phyloP scores from a whole-genome alignment of 1,140 invertebrate species.

The Phortica variegata region DNA sequence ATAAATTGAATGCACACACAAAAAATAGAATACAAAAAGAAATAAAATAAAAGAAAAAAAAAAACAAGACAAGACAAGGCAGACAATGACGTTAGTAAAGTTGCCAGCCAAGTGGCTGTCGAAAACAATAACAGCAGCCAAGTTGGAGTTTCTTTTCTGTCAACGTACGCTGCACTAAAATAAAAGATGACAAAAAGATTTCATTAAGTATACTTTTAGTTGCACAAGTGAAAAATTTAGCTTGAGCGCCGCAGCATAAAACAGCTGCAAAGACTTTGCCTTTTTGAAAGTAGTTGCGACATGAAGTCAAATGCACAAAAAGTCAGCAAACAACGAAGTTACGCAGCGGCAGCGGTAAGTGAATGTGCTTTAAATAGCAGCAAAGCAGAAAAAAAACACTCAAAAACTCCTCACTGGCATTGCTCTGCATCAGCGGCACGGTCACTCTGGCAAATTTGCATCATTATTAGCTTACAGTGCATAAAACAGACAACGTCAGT shows the following conservation, averaged over 20 bases:
- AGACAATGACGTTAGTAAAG: constrained; percentile 30
- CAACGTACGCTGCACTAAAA: constrained; percentile 34
- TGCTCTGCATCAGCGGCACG: not conserved
- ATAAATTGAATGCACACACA: no score
- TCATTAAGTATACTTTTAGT: constrained; percentile 49
- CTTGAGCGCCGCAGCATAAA: constrained; percentile 26
- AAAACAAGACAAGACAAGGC: no score
- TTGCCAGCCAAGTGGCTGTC: constrained; percentile 4
- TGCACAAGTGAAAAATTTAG: constrained; percentile 28
- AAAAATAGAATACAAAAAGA: no score
- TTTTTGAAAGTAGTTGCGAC: no score
- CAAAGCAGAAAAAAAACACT: constrained; percentile 32
- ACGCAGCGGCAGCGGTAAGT: constrained; percentile 22
- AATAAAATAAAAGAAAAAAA: constrained; percentile 15
- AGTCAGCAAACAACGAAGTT: no score
- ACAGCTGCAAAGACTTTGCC: constrained; percentile 41
- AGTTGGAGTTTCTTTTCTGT: no score
- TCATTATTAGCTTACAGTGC: constrained; percentile 47
- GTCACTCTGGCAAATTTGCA: constrained; percentile 40
- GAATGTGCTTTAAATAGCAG: constrained; percentile 26
- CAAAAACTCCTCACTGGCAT: constrained; percentile 36
- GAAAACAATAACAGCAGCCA: constrained; percentile 32
- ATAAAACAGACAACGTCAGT: not conserved
- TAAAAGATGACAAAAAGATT: constrained; percentile 55
- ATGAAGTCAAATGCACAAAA: no score